Base-by-base conservation (phyloP, 2,797 vertebrate species). In the Coreius guichenoti region DNA sequence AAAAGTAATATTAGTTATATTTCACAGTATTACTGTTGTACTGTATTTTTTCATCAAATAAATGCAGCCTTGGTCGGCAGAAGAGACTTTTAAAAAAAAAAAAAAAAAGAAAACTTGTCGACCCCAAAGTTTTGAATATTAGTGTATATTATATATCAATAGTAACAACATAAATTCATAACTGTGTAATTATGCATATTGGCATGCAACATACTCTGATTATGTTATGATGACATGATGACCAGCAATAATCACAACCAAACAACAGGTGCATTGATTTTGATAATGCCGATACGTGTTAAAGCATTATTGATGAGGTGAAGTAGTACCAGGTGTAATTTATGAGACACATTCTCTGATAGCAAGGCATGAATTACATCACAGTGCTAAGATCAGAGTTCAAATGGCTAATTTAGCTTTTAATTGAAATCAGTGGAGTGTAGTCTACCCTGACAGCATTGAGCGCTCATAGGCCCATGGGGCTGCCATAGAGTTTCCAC, bases 371-470 rank as follows among this genome's bases (percentile, higher is more conserved):
- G 65, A 82, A 88, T 88, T 87, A 90, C 85, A 89, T 87, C 85
- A 81, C 88, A 88, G 86, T 90, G 90, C 88, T 88, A 90, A 87
- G 82, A 87, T 86, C 82, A 89, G 74, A 67, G 89, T 87, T 76
- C 87, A 91, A 90, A 92, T 89, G 89, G 91, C 88, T 91, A 86
- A 92, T 92, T 92, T 90, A 83, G 86, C 82, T 91, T 91, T 90
- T 93, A 92, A 93, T 92, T 91, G 90, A 90, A 93, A 89, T 89
- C 87, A 90, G 79, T 88, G 84, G 77, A 83, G 89, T 69, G 73
- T 82, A 69, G 82, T 81, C 74, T 81, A 58, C 76, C 77, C 77
- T 81, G 56, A 90, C 85, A 86, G 26, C 82, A 67, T 83, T 61
- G 65, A 86, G 74, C 73, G 43, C 77, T 85, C 43, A 26, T 29